phyloP scores from a whole-genome alignment of 2,888 invertebrate species.

The Nezara viridula region DNA sequence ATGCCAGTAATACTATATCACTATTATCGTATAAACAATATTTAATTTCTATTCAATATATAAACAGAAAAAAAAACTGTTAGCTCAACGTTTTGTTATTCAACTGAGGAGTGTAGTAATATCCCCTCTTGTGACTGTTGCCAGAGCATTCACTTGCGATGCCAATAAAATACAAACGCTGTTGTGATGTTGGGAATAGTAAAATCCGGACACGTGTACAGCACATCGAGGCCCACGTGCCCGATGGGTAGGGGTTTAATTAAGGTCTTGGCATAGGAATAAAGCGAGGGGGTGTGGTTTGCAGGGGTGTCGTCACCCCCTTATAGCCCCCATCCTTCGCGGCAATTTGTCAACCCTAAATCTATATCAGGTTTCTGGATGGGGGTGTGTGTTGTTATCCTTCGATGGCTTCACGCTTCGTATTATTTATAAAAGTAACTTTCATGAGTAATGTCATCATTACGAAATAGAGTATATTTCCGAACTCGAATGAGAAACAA shows the following conservation, averaged over 20 bases:
- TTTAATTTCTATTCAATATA: not conserved
- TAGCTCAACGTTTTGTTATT: not conserved
- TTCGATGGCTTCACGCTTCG: not conserved
- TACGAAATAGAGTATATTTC: too few relatives aligned
- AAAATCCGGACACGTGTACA: not conserved
- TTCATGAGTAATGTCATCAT: too few relatives aligned
- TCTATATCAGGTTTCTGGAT: not conserved
- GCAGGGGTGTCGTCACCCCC: not conserved
- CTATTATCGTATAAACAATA: too few relatives aligned
- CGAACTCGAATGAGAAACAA: too few relatives aligned
- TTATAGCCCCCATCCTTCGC: not conserved
- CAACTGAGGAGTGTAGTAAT: not conserved
- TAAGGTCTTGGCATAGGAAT: not conserved
- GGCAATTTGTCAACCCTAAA: not conserved
- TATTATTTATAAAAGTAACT: not conserved
- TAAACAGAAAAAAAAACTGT: not conserved
- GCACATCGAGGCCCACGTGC: not conserved
- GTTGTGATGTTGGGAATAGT: not conserved
- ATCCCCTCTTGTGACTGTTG: not conserved
- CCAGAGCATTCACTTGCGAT: not conserved
- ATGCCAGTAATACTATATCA: too few relatives aligned
- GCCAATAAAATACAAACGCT: constrained; percentile 10
- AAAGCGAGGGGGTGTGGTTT: not conserved
- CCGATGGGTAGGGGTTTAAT: not conserved
- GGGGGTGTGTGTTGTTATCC: not conserved